Conservation (phyloP, 2,797 vertebrate genomes). For the Rhabdomys pumilio region DNA sequence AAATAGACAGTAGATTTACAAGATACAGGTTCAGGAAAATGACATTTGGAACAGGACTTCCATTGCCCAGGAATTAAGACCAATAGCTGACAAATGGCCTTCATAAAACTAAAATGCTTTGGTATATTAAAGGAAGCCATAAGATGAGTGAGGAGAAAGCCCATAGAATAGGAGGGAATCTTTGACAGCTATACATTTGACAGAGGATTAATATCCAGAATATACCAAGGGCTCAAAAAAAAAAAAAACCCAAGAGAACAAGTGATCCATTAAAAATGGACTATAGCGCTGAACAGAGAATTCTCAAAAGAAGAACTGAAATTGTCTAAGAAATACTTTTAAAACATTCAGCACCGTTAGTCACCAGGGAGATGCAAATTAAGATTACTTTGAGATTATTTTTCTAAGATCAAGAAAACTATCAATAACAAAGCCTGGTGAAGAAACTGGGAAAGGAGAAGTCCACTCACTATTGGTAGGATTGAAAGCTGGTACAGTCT, state of each 20-base stretch:
- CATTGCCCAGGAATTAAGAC: not conserved
- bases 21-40: not conserved
- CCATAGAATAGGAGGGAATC: not conserved
- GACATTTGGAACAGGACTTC: not conserved
- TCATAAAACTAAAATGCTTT: not conserved
- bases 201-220: not conserved
- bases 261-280: not conserved
- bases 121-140: not conserved
- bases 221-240: not conserved
- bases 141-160: not conserved
- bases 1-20: not conserved
- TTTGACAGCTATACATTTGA: not conserved
- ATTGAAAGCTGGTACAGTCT: not conserved
- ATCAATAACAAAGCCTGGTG: not conserved
- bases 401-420: not conserved
- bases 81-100: not conserved
- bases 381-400: not conserved
- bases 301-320: not conserved
- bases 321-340: not conserved
- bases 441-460: not conserved
- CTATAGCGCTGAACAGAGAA: not conserved
- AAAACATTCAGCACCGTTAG: not conserved
- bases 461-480: too few species aligned
- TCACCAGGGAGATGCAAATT: not conserved
- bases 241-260: not conserved